A percentile compares a stretch with the other conserved stretches of the same genome.
These are phyloP conservation scores for Melieria crassipennis DNA, from an alignment of 2,888 invertebrate species.

Conservation along the genomic window DNA sequence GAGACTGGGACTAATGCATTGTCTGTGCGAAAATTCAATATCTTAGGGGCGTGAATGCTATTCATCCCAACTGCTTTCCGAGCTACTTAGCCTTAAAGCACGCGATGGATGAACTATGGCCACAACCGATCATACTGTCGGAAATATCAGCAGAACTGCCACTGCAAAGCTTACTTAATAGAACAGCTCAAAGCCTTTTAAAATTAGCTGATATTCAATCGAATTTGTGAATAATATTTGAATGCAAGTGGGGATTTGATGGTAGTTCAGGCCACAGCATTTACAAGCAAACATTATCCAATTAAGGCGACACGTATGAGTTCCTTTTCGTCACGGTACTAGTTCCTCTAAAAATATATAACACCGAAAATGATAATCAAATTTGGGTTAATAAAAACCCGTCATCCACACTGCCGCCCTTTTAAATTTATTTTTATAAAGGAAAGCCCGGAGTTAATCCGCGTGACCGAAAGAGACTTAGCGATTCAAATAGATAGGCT, in stretches of 20 bases:
- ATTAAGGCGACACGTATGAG: not conserved
- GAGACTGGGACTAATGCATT: not conserved
- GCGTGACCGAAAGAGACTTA: too few species aligned
- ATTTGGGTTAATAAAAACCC: constrained; percentile 19
- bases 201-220: not conserved
- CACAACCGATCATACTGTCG: not conserved
- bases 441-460: not conserved
- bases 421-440: constrained; percentile 22
- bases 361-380: not conserved
- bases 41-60: not conserved
- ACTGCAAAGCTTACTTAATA: constrained; percentile 9
- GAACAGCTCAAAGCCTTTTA: constrained; percentile 9
- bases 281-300: constrained; percentile 13
- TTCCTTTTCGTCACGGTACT: constrained; percentile 7
- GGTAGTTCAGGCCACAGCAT: constrained; percentile 8
- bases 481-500: not conserved
- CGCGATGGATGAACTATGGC: not conserved
- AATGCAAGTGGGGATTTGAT: constrained; percentile 25
- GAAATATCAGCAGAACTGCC: constrained; percentile 7
- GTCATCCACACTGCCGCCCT: constrained; percentile 17
- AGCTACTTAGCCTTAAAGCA: not conserved
- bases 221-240: not conserved
- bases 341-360: constrained; percentile 8
- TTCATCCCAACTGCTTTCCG: constrained; percentile 1
- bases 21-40: not conserved